These are phyloP conservation scores for Brachionus rotundiformis DNA, from an alignment of 1,140 invertebrate species.

Conservation along the genomic window DNA sequence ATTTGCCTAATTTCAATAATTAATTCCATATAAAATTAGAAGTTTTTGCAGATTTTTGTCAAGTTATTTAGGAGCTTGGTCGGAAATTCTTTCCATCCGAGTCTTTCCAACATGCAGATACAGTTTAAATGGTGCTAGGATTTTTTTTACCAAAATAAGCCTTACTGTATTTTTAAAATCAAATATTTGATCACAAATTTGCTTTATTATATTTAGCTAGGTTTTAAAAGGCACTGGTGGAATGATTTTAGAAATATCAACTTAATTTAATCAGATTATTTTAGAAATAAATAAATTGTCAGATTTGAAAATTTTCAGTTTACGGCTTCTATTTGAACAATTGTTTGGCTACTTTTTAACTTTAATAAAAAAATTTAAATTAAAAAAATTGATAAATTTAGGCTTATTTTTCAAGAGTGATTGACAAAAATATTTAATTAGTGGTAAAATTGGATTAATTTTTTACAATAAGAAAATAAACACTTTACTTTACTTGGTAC, in stretches of 20 bases:
- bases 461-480: neutral
- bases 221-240: too few species aligned
- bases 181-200: slow-evolving; percentile 1
- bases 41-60: neutral
- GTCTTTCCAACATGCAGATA: neutral
- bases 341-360: neutral
- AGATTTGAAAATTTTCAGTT: neutral
- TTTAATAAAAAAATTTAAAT: neutral
- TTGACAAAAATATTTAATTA: neutral
- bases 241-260: neutral
- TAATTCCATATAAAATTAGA: neutral
- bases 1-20: slow-evolving; percentile 30
- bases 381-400: neutral
- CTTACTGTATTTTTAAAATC: neutral
- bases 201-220: too few species aligned
- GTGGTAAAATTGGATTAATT: neutral
- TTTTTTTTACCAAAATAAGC: too few species aligned
- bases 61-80: neutral
- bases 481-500: neutral
- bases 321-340: neutral
- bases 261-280: neutral
- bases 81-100: neutral
- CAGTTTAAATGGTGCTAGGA: too few species aligned
- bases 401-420: neutral
- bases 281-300: neutral